Percentiles rank a stretch among this genome's conserved stretches.
Conservation (phyloP, 1,140 invertebrate species). For the Cataglyphis hispanica region DNA sequence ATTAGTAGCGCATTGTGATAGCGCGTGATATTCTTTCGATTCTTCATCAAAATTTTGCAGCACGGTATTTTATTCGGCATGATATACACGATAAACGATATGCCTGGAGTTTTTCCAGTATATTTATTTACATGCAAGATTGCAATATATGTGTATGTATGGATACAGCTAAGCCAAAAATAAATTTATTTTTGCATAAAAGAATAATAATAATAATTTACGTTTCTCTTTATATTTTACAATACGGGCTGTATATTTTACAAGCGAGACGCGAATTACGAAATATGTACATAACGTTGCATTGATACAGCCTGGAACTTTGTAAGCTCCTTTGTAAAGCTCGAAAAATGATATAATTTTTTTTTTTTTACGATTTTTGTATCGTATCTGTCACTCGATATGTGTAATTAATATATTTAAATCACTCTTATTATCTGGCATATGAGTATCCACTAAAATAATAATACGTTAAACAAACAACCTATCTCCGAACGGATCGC, state of each 20-base stretch:
- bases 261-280: neutral
- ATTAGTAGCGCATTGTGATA: slow-evolving; percentile 59
- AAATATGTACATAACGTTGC: neutral
- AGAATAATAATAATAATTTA: slow-evolving; percentile 37
- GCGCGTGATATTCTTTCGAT: slow-evolving; percentile 48
- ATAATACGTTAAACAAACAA: neutral
- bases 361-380: neutral
- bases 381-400: neutral
- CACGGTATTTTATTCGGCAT: slow-evolving; percentile 2
- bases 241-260: slow-evolving; percentile 1
- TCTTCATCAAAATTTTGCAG: slow-evolving; percentile 39
- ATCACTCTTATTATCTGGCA: neutral
- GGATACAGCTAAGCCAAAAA: neutral
- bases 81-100: slow-evolving; percentile 27
- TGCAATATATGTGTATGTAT: neutral
- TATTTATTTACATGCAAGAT: slow-evolving; percentile 45
- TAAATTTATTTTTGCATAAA: slow-evolving; percentile 35
- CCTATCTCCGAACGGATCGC: neutral
- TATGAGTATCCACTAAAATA: neutral
- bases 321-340: slow-evolving; percentile 23
- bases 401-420: slow-evolving; percentile 1
- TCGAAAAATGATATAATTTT: neutral
- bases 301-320: neutral
- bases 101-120: neutral
- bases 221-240: slow-evolving; percentile 27